A percentile compares a stretch with the other conserved stretches of the same genome.
Conservation (phyloP, 2,888 invertebrate genomes). For the Neoitamus cyanurus region DNA sequence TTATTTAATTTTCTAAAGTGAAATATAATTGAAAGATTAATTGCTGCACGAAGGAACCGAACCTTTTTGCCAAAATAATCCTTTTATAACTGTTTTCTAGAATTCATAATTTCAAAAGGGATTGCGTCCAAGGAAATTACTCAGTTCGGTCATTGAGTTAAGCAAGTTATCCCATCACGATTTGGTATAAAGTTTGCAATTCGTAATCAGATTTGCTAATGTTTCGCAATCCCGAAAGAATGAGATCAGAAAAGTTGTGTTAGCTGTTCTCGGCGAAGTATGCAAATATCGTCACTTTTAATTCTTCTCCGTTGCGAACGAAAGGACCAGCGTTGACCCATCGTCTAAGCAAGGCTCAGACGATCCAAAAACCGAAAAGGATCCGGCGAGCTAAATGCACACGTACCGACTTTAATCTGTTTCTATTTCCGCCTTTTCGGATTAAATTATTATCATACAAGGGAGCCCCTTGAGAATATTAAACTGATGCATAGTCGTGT, state of each 20-base stretch:
- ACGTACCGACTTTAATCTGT: slow-evolving; percentile 51
- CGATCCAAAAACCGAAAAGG: background rate
- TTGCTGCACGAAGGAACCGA: background rate
- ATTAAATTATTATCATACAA: slow-evolving; percentile 52
- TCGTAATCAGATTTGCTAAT: background rate
- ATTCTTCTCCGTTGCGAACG: background rate
- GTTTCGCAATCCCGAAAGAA: background rate
- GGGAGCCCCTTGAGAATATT: slow-evolving; percentile 51
- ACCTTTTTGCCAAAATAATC: background rate
- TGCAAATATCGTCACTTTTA: slow-evolving; percentile 17
- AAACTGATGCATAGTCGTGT: slow-evolving; percentile 50
- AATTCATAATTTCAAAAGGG: background rate
- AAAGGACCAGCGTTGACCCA: slow-evolving; percentile 25
- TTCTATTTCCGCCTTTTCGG: slow-evolving; percentile 52
- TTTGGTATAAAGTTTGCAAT: background rate
- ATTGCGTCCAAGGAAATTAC: background rate
- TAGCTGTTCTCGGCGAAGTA: background rate
- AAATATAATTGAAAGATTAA: background rate
- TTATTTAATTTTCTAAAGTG: background rate
- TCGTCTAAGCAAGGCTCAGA: background rate
- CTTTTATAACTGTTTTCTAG: background rate
- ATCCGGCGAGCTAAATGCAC: slow-evolving; percentile 40
- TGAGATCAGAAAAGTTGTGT: background rate
- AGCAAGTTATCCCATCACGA: background rate
- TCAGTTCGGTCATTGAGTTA: background rate